A percentile compares a stretch with the other conserved stretches of the same genome.
These are phyloP conservation scores for Lepidochrysops patricia DNA, from an alignment of 2,888 invertebrate genomes.

Conservation along the genomic window DNA sequence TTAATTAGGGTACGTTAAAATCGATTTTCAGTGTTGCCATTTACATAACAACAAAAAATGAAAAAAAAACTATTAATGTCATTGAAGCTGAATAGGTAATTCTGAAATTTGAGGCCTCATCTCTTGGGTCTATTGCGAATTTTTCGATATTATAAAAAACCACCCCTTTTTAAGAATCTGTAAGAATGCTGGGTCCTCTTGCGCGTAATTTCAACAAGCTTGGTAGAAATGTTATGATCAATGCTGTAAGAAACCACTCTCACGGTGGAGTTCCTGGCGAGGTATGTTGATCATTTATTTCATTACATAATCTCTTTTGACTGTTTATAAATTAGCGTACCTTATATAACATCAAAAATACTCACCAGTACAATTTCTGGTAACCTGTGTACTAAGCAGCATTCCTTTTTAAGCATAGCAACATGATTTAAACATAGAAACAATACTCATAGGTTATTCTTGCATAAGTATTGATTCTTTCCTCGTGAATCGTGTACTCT, in stretches of 20 bases:
- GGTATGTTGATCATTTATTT: slow-evolving; percentile 48
- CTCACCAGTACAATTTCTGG: not conserved
- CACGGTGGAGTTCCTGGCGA: slow-evolving; percentile 65
- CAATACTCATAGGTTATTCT: not conserved
- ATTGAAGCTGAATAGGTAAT: not conserved
- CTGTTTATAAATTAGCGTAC: not conserved
- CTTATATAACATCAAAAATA: not conserved
- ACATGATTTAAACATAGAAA: not conserved
- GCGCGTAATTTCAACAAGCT: slow-evolving; percentile 54
- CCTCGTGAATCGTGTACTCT: not conserved
- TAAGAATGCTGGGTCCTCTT: slow-evolving; percentile 55
- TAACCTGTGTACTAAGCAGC: not conserved
- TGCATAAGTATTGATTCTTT: not conserved
- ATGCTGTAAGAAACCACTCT: slow-evolving; percentile 55
- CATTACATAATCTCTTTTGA: slow-evolving; percentile 49
- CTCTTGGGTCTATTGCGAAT: not conserved
- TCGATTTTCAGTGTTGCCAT: not conserved
- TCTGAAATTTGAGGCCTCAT: too few species aligned
- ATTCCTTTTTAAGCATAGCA: not conserved
- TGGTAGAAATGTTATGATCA: slow-evolving; percentile 61
- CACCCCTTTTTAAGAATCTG: slow-evolving; percentile 18
- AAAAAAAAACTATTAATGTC: not conserved
- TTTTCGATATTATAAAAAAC: not conserved
- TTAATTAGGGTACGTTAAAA: not conserved
- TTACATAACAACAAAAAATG: not conserved